phyloP scores from a whole-genome alignment of 2,113 vertebrate species.

The Clinocottus analis region DNA sequence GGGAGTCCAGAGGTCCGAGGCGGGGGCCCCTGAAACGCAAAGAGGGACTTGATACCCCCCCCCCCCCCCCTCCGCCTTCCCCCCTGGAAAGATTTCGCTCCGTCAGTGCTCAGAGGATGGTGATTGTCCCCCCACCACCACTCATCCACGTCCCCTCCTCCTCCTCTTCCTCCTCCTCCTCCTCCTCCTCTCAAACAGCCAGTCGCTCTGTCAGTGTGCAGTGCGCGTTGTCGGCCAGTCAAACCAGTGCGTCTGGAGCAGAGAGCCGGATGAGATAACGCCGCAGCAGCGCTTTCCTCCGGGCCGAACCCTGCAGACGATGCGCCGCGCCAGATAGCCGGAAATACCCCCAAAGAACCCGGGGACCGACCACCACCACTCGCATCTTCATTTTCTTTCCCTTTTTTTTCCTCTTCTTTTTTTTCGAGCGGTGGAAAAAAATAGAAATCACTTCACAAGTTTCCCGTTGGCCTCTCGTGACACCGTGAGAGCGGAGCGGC shows the following conservation, averaged over 20 bases:
- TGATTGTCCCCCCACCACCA: constrained; percentile 15
- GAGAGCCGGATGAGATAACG: constrained; percentile 67
- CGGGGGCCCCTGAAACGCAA: constrained; percentile 51
- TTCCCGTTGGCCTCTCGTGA: constrained; percentile 44
- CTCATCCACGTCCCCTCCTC: constrained; percentile 61
- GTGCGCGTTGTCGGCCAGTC: constrained; percentile 79
- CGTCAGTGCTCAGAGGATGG: too few species aligned
- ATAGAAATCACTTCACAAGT: constrained; percentile 56
- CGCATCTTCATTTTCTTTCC: constrained; percentile 5
- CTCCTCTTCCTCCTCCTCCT: constrained; percentile 60
- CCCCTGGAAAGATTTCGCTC: constrained; percentile 73
- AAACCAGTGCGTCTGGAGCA: constrained; percentile 68
- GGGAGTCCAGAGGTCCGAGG: constrained; percentile 75
- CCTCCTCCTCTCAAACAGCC: constrained; percentile 71
- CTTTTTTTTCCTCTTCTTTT: neutral
- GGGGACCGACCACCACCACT: constrained; percentile 25
- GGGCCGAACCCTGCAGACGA: constrained; percentile 58
- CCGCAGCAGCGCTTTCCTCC: constrained; percentile 49
- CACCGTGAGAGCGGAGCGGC: constrained; percentile 32
- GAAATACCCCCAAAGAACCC: constrained; percentile 9
- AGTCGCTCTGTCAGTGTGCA: constrained; percentile 81
- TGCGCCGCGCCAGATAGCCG: constrained; percentile 55
- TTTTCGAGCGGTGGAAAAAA: neutral
- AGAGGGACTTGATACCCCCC: constrained; percentile 62
- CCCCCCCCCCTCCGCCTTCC: constrained; percentile 30